Base-by-base conservation (phyloP, 1,140 invertebrate genomes). In the Drosophila pallidifrons region DNA sequence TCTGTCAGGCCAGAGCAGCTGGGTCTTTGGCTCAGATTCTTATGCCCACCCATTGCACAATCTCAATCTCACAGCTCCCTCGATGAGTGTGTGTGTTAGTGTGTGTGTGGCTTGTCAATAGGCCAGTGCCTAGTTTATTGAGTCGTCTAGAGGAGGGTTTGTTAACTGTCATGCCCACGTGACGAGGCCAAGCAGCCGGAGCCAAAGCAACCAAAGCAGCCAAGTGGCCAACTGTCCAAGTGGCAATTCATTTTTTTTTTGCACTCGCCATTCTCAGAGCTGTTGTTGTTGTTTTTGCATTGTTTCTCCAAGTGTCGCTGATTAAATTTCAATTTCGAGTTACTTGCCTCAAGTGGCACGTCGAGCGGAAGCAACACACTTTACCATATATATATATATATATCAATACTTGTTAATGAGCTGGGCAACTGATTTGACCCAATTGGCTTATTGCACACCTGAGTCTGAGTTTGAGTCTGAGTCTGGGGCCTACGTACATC, bases 121-220 rank as follows among this genome's bases (percentile, higher is more conserved):
- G 75, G 81, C 81, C 81, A 74, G 66, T 74, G 69, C 82, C 81
- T 86, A 81, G 81, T 82, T 88, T 87, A 87, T 87, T 87, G 83
- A 87, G 82, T 87, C 72, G 76, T 75, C 65, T 78, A 65, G 20
- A 25, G 77, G 74, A 79, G 58, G 80, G 75, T 77, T 81, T 80
- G 83, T 88, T 88, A 82, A 72, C 83, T 88, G 82, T 87, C 82
- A 83, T 67, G 80, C 82, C 82, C 82, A 87, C 82, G 77, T 86
- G 80, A 77, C 73, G 79, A 87, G 83, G 82, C 82, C 82, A 86
- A 74, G 61, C 32, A 45, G 49, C 57, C 58, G 47, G 25, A 54
- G 57, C 41, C 61, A 16, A 57, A 38, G 35, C 35, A 38, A 8
- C 35, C 35, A 38, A 38, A 38, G 59, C 28, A 54, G 28, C 38